A percentile compares a stretch with the other conserved stretches of the same genome.
Evolutionary conservation across 2,797 vertebrate species (phyloP).

Genomic region (Macropus fuliginosus): DNA sequence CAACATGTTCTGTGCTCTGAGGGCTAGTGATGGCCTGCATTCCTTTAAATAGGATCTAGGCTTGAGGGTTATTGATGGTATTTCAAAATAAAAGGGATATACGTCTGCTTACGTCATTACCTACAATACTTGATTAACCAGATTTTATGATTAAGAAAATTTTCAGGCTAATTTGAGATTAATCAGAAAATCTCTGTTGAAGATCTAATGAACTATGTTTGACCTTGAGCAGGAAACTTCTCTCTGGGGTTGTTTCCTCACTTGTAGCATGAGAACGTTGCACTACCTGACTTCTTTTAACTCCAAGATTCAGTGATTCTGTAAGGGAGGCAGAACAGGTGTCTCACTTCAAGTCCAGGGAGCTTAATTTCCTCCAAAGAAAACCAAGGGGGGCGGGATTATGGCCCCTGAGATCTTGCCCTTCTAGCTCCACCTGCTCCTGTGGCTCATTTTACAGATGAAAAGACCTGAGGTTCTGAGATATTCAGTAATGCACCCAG

Average conservation of each 20-base stretch:
- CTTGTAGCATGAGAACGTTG: not conserved
- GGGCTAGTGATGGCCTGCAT: not conserved
- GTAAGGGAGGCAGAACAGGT: not conserved
- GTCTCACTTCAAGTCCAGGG: not conserved
- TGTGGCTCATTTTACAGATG: not conserved
- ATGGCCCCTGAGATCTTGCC: not conserved
- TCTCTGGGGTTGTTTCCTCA: not conserved
- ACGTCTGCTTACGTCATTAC: not conserved
- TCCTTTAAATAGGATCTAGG: not conserved
- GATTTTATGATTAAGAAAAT: not conserved
- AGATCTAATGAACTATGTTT: not conserved
- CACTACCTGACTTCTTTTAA: not conserved
- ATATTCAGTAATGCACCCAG: not conserved
- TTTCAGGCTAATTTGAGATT: not conserved
- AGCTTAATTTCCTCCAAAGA: not conserved
- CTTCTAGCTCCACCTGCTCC: not conserved
- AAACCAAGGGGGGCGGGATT: not conserved
- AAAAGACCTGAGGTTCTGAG: not conserved
- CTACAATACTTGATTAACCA: not conserved
- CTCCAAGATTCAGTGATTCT: not conserved
- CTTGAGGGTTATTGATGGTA: not conserved
- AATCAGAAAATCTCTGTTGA: not conserved
- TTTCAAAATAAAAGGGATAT: not conserved
- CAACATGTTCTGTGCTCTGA: not conserved
- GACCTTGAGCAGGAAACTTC: not conserved